Evolutionary conservation across 2,797 vertebrate genomes (phyloP).

Genomic region (Capromys pilorides): DNA sequence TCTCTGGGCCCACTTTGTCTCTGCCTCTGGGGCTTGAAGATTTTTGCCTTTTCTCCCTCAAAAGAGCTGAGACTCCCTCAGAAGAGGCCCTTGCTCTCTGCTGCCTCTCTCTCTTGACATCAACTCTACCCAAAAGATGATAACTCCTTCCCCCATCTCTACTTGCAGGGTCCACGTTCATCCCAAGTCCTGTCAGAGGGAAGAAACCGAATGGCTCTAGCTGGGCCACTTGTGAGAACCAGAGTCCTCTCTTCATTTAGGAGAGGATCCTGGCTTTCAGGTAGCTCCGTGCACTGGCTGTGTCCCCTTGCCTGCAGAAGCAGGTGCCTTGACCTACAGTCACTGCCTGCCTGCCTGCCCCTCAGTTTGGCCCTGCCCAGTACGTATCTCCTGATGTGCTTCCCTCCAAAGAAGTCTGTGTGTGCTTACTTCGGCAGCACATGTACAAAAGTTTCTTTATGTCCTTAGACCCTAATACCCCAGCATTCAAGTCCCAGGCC

Average conservation of each 20-base stretch:
- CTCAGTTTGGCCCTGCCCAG: not conserved
- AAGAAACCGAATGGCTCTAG: not conserved
- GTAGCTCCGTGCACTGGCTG: not conserved
- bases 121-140: not conserved
- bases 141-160: not conserved
- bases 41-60: not conserved
- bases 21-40: rapidly evolving
- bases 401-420: not conserved
- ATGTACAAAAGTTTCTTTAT: not conserved
- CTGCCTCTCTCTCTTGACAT: not conserved
- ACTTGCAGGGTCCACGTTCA: not conserved
- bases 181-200: not conserved
- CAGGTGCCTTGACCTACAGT: no score
- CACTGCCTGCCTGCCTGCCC: not conserved
- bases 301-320: not conserved
- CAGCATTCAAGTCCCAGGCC: not conserved
- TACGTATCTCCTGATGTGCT: not conserved
- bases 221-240: not conserved
- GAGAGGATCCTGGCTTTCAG: not conserved
- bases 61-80: not conserved
- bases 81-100: not conserved
- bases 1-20: not conserved
- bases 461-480: not conserved
- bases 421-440: not conserved
- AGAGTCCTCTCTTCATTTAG: not conserved